Conservation (phyloP, 2,797 vertebrate genomes). For the Amblyopsis hoosieri region DNA sequence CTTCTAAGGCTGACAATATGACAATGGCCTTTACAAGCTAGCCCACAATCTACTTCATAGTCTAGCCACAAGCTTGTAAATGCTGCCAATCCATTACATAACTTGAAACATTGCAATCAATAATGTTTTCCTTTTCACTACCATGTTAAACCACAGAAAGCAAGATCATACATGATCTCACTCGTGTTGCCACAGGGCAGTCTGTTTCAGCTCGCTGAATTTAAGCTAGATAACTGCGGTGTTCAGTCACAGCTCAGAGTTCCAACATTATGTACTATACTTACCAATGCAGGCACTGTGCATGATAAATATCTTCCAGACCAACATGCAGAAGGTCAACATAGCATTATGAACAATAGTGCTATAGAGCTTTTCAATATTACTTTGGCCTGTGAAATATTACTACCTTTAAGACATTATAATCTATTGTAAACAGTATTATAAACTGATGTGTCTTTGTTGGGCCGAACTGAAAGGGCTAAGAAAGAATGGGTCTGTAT, state of each 20-base stretch:
- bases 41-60: background rate
- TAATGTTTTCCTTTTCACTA: background rate
- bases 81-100: background rate
- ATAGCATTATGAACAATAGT: background rate
- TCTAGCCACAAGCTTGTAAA: constrained; percentile 1
- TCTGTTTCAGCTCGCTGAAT: background rate
- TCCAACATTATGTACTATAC: background rate
- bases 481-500: no score
- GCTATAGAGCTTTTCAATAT: background rate
- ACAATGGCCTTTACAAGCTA: no score
- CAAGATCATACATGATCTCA: background rate
- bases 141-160: background rate
- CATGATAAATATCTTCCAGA: background rate
- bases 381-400: background rate
- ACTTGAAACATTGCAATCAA: background rate
- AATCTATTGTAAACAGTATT: no score
- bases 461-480: no score
- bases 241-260: background rate
- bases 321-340: background rate
- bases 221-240: background rate
- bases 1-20: background rate
- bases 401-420: background rate
- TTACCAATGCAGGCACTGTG: background rate
- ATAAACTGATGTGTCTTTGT: no score
- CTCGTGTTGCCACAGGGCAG: background rate